phyloP scores from a whole-genome alignment of 2,797 vertebrate genomes.

The Brotula barbata region DNA sequence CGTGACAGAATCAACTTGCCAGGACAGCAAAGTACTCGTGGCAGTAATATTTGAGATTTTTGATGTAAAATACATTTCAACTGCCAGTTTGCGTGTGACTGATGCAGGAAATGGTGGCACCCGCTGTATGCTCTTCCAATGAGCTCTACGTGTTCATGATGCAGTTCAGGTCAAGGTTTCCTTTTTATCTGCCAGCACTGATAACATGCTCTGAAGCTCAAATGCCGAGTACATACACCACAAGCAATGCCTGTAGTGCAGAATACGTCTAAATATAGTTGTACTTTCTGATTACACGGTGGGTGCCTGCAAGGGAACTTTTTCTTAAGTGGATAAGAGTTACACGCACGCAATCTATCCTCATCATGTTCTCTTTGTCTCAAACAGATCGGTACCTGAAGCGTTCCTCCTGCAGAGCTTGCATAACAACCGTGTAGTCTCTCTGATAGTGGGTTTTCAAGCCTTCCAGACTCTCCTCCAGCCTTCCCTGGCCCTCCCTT shows the following conservation, averaged over 20 bases:
- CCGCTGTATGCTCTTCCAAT: not conserved
- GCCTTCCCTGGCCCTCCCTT: slow-evolving; percentile 86
- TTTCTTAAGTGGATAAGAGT: slow-evolving; percentile 1
- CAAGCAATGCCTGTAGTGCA: slow-evolving; percentile 2
- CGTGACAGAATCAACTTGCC: not conserved
- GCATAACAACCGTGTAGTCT: slow-evolving; percentile 91
- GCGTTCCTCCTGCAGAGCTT: slow-evolving; percentile 93
- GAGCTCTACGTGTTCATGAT: slow-evolving; percentile 2
- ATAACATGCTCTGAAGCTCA: slow-evolving; percentile 27
- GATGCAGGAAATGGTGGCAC: not conserved
- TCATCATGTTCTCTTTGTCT: not conserved
- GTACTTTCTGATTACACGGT: slow-evolving; percentile 7
- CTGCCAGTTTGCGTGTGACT: no score
- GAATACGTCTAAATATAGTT: slow-evolving; percentile 19
- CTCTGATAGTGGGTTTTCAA: slow-evolving; percentile 91
- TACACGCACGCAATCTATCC: not conserved
- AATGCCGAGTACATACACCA: not conserved
- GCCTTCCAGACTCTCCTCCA: slow-evolving; percentile 90
- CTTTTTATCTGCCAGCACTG: slow-evolving; percentile 31
- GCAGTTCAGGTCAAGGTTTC: slow-evolving; percentile 26
- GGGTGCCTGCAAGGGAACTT: slow-evolving; percentile 22
- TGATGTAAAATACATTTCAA: no score
- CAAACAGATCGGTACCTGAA: slow-evolving; percentile 83
- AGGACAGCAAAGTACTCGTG: slow-evolving; percentile 1
- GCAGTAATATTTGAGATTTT: no score